Base-by-base conservation (phyloP, 2,113 vertebrate genomes). In the Erythrocebus patas region DNA sequence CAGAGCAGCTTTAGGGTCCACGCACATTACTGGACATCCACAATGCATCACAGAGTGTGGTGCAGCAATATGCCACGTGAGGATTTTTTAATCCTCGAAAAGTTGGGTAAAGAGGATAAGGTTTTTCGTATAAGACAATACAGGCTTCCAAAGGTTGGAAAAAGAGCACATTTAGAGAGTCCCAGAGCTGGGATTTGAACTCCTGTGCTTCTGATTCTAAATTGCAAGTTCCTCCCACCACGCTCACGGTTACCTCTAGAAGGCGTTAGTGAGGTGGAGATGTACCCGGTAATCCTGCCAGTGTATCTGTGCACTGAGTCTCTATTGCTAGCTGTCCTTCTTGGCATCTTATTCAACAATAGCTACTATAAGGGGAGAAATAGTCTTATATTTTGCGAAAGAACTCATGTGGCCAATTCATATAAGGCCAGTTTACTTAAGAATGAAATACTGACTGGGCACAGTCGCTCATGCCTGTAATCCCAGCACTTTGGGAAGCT, bases 51-150 rank as follows among this genome's bases (percentile, higher is more conserved):
- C 35, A 35, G 18, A 48, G 2, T 18, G 13, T 4, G 25, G 9
- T 12, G 10, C 16, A 10, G 16, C n/a, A 17, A 22, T 7, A 79
- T 32, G 38, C 48, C 11, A 22, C 55, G 27, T 2, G 5, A 64
- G 61, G 61, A 64, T 14, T 14, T 64, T 64, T 35, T 57, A 35
- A 13, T 38, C 35, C 50, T 87, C 17, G 14, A 43, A 52, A 30
- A 5, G 3, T 17, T 3, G 3, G 20, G 10, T 0, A 13, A 70
- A 8, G 50, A 66, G 6, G 43, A 4, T 3, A 45, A 57, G 11
- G 5, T 22, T 5, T 38, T 72, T 38, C 8, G 0, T 57, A 8
- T 14, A 23, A 45, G 1, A 2, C 35, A 48, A 52, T 23, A 30
- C 57, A 73, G 23, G 8, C 5, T 40, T 45, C 25, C 8, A 48